phyloP scores from a whole-genome alignment of 2,888 invertebrate species.

The Neoascia interrupta region DNA sequence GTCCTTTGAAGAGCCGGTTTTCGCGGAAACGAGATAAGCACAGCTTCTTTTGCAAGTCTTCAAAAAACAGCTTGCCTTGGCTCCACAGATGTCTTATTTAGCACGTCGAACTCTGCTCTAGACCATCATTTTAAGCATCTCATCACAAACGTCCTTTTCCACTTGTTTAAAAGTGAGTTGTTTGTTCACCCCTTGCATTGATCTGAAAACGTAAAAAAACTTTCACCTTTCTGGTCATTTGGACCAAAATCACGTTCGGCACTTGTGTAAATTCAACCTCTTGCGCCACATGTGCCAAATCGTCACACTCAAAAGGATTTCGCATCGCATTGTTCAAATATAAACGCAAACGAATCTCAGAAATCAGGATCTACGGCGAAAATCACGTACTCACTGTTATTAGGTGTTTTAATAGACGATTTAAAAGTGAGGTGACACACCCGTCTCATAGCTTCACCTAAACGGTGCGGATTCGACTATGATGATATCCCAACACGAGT shows the following conservation, averaged over 20 bases:
- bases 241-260: slow-evolving; percentile 49
- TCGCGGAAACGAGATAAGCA: no score
- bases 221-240: slow-evolving; percentile 8
- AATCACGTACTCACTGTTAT: slow-evolving; percentile 56
- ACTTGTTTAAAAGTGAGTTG: no score
- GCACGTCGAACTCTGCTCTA: no score
- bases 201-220: neutral
- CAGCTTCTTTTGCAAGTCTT: no score
- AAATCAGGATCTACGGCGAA: no score
- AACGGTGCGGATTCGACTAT: slow-evolving; percentile 26
- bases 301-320: slow-evolving; percentile 13
- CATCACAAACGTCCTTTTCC: no score
- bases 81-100: no score
- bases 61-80: no score
- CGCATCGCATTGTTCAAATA: slow-evolving; percentile 1
- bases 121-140: neutral
- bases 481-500: no score
- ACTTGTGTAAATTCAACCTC: slow-evolving; percentile 10
- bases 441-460: no score
- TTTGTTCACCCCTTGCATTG: no score
- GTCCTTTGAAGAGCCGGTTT: no score
- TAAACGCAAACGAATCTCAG: neutral
- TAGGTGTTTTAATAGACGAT: slow-evolving; percentile 53
- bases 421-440: slow-evolving; percentile 50
- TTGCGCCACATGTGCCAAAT: slow-evolving; percentile 21